Evolutionary conservation across 2,797 vertebrate species (phyloP).

Genomic region (Rhyacichthys aspro): DNA sequence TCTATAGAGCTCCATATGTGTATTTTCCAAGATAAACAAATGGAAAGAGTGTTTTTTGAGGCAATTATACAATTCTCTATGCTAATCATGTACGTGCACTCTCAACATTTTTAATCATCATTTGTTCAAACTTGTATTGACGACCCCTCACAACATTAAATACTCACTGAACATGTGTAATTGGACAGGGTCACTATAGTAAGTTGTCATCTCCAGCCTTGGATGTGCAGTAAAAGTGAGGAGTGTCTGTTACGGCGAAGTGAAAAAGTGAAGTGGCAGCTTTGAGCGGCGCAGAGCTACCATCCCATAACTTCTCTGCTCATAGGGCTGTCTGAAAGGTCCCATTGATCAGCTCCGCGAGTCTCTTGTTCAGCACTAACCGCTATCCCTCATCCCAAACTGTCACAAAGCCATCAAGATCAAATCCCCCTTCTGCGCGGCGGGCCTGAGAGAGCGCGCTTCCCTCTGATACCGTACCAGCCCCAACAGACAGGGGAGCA

Average conservation of each 20-base stretch:
- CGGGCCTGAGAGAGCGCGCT: slow-evolving; percentile 84
- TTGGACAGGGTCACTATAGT: slow-evolving; percentile 21
- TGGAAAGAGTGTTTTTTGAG: too few species aligned
- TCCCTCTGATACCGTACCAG: slow-evolving; percentile 85
- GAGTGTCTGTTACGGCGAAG: slow-evolving; percentile 52
- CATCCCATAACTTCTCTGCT: slow-evolving; percentile 90
- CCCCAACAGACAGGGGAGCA: slow-evolving; percentile 69
- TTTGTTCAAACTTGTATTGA: background rate
- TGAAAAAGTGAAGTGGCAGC: slow-evolving; percentile 49
- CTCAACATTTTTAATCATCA: background rate
- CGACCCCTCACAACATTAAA: background rate
- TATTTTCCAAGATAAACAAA: too few species aligned
- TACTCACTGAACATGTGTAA: background rate
- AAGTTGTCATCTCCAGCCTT: slow-evolving; percentile 23
- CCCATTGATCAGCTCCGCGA: slow-evolving; percentile 89
- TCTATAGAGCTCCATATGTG: too few species aligned
- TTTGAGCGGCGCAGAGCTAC: slow-evolving; percentile 86
- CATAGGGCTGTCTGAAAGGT: slow-evolving; percentile 71
- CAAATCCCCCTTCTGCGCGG: slow-evolving; percentile 90
- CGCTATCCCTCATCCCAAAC: slow-evolving; percentile 89
- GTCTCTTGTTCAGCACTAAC: slow-evolving; percentile 93
- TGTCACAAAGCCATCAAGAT: slow-evolving; percentile 91
- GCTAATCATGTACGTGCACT: too few species aligned
- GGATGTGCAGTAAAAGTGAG: slow-evolving; percentile 36
- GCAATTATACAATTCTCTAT: too few species aligned